A percentile compares a stretch with the other conserved stretches of the same genome.
Conservation (phyloP, 1,140 invertebrate species). For the Drosophila repletoides region DNA sequence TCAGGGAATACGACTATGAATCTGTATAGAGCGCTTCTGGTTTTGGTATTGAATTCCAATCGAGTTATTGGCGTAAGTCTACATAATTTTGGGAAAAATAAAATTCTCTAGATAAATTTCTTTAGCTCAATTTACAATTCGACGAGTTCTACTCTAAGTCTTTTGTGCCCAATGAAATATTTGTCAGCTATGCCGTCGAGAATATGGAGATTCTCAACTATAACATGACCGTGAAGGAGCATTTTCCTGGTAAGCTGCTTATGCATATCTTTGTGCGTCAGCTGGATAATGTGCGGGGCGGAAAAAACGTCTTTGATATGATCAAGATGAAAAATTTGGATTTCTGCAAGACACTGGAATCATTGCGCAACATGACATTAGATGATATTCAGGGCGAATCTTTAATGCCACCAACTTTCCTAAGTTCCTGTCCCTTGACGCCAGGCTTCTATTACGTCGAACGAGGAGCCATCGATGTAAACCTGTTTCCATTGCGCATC, state of each 20-base stretch:
- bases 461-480: slow-evolving; percentile 6
- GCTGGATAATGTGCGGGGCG: slow-evolving; percentile 44
- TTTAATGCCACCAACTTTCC: slow-evolving; percentile 46
- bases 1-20: background rate
- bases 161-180: slow-evolving; percentile 60
- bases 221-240: slow-evolving; percentile 46
- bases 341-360: slow-evolving; percentile 54
- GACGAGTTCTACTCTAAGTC: slow-evolving; percentile 55
- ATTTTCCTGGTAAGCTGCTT: slow-evolving; percentile 61
- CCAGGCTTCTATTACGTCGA: slow-evolving; percentile 59
- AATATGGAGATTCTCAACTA: slow-evolving; percentile 37
- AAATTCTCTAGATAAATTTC: background rate
- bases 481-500: slow-evolving; percentile 30
- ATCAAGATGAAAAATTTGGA: slow-evolving; percentile 53
- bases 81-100: background rate
- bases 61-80: slow-evolving; percentile 40
- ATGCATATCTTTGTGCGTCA: slow-evolving; percentile 54
- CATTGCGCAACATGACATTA: slow-evolving; percentile 48
- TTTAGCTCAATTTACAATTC: slow-evolving; percentile 40
- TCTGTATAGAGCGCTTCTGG: slow-evolving; percentile 16
- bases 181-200: slow-evolving; percentile 22
- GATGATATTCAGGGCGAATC: slow-evolving; percentile 30
- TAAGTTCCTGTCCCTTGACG: slow-evolving; percentile 56
- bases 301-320: slow-evolving; percentile 29
- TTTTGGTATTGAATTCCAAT: background rate